Evolutionary conservation across 92 coral and sea anemone species (phyloP).

Genomic region (Scolanthus callimorphus): DNA sequence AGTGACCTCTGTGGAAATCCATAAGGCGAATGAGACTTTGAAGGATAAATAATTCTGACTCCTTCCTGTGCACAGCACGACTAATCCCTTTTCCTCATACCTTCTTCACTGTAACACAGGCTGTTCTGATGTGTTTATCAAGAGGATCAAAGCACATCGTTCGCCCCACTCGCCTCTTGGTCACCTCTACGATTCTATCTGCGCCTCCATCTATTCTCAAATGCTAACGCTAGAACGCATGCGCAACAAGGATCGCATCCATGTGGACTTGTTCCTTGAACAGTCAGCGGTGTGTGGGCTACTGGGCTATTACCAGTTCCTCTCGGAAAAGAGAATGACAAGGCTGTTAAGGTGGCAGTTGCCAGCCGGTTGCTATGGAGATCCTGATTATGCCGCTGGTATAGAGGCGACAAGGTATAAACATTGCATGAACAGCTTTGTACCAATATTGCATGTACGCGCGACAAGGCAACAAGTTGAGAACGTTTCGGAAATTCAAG

Average conservation of each 20-base stretch:
- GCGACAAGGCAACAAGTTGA: too few relatives aligned
- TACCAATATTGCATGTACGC: too few relatives aligned
- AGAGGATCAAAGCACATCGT: slow-evolving; percentile 39
- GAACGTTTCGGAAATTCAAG: too few relatives aligned
- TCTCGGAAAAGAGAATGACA: slow-evolving; percentile 39
- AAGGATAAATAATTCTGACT: too few relatives aligned
- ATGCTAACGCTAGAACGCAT: slow-evolving; percentile 25
- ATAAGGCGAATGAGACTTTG: too few relatives aligned
- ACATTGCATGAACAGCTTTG: too few relatives aligned
- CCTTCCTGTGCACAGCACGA: too few relatives aligned
- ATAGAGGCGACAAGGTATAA: too few relatives aligned
- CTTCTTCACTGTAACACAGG: too few relatives aligned
- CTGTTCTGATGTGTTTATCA: slow-evolving; percentile 37
- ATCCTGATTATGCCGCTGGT: background rate
- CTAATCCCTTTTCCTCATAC: too few relatives aligned
- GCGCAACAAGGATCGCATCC: slow-evolving; percentile 3
- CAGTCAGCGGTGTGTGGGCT: slow-evolving; percentile 78
- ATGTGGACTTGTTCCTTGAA: slow-evolving; percentile 66
- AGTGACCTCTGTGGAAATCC: too few relatives aligned
- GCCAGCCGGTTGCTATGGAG: slow-evolving; percentile 54
- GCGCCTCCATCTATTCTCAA: slow-evolving; percentile 40
- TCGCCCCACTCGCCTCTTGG: too few relatives aligned
- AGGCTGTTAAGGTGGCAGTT: slow-evolving; percentile 48
- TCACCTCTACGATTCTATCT: slow-evolving; percentile 33
- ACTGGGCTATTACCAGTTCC: slow-evolving; percentile 61